phyloP scores from a whole-genome alignment of 2,113 vertebrate genomes.

The Rhinogobius similis region DNA sequence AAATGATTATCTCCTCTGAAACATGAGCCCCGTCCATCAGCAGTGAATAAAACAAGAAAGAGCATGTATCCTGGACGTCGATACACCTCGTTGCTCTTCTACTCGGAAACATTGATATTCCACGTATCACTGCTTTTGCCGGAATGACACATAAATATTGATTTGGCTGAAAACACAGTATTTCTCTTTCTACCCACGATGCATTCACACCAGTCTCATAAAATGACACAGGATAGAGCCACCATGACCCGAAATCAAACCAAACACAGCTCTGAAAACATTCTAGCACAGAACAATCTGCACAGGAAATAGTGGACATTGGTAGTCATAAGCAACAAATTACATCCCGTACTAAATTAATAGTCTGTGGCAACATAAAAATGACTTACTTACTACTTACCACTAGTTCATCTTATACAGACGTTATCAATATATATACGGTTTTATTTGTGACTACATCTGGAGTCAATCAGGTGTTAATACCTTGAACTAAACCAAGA shows the following conservation, averaged over 20 bases:
- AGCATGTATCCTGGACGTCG: background rate
- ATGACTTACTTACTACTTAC: too few relatives aligned
- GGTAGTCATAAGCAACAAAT: background rate
- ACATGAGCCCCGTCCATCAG: background rate
- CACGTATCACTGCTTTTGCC: background rate
- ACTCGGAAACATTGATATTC: conserved; percentile 6
- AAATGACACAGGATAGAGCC: background rate
- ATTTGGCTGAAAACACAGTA: background rate
- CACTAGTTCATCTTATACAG: too few relatives aligned
- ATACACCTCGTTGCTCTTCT: background rate
- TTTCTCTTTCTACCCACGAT: background rate
- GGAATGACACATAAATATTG: conserved; percentile 2
- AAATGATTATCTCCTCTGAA: background rate
- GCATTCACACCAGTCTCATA: background rate
- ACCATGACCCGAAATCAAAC: background rate
- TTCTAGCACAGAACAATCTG: background rate
- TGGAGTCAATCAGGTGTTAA: too few relatives aligned
- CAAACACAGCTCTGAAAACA: background rate
- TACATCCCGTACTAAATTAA: too few relatives aligned
- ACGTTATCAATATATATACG: too few relatives aligned
- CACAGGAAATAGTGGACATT: background rate
- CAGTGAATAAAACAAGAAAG: background rate
- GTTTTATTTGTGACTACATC: too few relatives aligned
- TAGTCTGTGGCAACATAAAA: too few relatives aligned
- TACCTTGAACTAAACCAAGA: too few relatives aligned